Base-by-base conservation (phyloP, 2,888 invertebrate species). In the Steromphala cineraria region DNA sequence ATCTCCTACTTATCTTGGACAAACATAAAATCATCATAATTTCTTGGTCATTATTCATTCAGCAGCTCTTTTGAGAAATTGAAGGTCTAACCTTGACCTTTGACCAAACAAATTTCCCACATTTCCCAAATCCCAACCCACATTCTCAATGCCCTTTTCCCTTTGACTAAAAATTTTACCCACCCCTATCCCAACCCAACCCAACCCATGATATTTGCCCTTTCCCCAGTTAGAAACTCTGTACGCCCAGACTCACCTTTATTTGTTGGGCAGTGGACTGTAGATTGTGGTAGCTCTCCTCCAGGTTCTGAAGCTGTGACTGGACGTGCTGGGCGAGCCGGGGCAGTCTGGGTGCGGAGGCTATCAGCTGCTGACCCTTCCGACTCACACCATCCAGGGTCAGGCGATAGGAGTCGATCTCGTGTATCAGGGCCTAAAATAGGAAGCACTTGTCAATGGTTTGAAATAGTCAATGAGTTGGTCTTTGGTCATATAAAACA, bases 261-360 rank as follows among this genome's bases (percentile, higher is more conserved):
- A 98, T 98, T 93, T 98, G 98, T 67, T 97, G 93, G 0, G 98
- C 98, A 0, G 98, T 98, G 81, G 97, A 96, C 55, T 98, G 94
- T 10, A 98, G 94, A 0, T 98, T 97, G 91, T 97, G 96, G 92
- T 98, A 98, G 92, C 98, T 98, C 79, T 98, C 98, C 90, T 97
- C 97, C 0, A 98, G 97, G 91, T 98, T 98, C 90, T 95, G 96
- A 77, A 98, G 93, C 92, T 98, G 98, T 53, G 96, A 96, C 75
- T 97, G 96, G 53, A 98, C 97, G 0, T 96, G 96, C 4, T 96
- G 95, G 77, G 96, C 95, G 78, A 98, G 96, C 0, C 95, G 94
- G 0, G 97, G 96, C 8, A 89, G 87, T 76, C 87, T 85, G 52
- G 89, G 83, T 89, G 98, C 98, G 52, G 96, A 95, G 84, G 96